Percentiles rank a stretch among this genome's conserved stretches.
phyloP scores from a whole-genome alignment of 2,113 vertebrate genomes.

The Procapra przewalskii region DNA sequence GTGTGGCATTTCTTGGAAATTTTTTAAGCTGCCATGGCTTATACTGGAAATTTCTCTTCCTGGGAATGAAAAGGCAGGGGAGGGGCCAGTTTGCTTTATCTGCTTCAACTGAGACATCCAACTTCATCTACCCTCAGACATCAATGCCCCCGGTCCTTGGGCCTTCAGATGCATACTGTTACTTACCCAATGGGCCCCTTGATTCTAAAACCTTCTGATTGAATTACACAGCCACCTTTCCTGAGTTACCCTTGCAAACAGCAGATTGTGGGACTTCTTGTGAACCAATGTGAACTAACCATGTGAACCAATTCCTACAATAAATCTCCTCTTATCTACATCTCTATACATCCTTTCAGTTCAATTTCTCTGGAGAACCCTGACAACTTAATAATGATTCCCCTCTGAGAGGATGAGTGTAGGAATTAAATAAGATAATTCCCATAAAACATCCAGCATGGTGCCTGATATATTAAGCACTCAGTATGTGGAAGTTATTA shows the following conservation, averaged over 20 bases:
- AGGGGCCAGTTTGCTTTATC: neutral
- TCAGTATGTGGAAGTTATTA: neutral
- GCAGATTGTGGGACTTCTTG: neutral
- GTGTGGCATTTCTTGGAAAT: too few relatives aligned
- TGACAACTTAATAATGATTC: neutral
- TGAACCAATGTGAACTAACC: too few relatives aligned
- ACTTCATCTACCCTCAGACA: neutral
- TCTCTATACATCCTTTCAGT: neutral
- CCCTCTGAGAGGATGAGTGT: neutral
- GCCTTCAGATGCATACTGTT: neutral
- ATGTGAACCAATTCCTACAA: neutral
- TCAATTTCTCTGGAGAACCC: neutral
- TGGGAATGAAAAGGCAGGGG: neutral
- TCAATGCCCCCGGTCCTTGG: neutral
- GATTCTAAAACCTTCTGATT: neutral
- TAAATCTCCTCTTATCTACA: neutral
- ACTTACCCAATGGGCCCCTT: fast-evolving
- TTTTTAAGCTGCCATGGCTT: too few relatives aligned
- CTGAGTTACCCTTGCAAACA: too few relatives aligned
- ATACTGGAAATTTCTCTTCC: too few relatives aligned
- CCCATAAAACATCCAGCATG: neutral
- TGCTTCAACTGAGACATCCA: neutral
- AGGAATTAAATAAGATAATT: neutral
- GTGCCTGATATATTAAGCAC: neutral
- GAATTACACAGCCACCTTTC: neutral